Evolutionary conservation across 2,888 invertebrate genomes (phyloP).

Genomic region (Drosophila birchii): DNA sequence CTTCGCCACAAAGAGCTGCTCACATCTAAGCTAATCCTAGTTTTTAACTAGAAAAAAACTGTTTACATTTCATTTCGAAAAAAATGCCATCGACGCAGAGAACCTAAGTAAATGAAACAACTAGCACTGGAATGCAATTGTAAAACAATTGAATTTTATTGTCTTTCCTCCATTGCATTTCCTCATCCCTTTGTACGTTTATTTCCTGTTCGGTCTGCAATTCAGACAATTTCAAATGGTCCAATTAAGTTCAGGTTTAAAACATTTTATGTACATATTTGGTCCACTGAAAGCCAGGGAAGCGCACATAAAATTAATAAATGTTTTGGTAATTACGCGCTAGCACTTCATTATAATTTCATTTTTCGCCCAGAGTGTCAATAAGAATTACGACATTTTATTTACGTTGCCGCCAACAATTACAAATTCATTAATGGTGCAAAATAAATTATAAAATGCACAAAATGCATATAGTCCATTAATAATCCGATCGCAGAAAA

Average conservation of each 20-base stretch:
- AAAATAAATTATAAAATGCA: constrained; percentile 42
- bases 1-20: background rate
- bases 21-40: background rate
- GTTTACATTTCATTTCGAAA: background rate
- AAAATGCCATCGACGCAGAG: background rate
- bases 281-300: background rate
- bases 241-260: constrained; percentile 9
- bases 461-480: constrained; percentile 30
- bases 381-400: constrained; percentile 40
- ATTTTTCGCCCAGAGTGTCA: constrained; percentile 38
- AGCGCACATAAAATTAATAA: constrained; percentile 34
- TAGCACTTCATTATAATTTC: constrained; percentile 45
- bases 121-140: constrained; percentile 23
- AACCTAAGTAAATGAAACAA: constrained; percentile 5
- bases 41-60: background rate
- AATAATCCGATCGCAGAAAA: constrained; percentile 14
- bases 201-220: background rate
- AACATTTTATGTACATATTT: constrained; percentile 11
- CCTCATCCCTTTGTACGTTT: background rate
- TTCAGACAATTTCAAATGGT: constrained; percentile 28
- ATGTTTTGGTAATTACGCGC: constrained; percentile 41
- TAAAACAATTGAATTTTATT: constrained; percentile 28
- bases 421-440: constrained; percentile 37
- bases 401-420: constrained; percentile 30
- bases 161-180: constrained; percentile 11